phyloP scores from a whole-genome alignment of 1,140 invertebrate species.

The Scylla paramamosain region DNA sequence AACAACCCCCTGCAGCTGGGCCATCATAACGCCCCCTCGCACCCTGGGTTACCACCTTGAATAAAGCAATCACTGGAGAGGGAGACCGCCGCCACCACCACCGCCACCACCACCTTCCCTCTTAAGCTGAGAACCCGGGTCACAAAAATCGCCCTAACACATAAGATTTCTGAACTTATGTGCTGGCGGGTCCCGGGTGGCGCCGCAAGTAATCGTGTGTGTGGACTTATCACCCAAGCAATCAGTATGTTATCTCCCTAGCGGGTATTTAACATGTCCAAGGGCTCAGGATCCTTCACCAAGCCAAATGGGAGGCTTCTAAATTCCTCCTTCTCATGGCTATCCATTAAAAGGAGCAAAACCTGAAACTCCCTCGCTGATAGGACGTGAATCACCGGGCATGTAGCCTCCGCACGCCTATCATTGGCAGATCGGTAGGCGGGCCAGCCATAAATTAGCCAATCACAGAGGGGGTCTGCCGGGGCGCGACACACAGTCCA shows the following conservation, averaged over 20 bases:
- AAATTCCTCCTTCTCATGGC: constrained; percentile 54
- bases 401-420: constrained; percentile 69
- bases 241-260: neutral
- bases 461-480: constrained; percentile 74
- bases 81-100: neutral
- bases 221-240: neutral
- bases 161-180: neutral
- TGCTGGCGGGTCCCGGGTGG: neutral
- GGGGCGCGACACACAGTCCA: constrained; percentile 73
- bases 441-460: constrained; percentile 69
- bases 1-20: neutral
- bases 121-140: neutral
- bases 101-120: neutral
- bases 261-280: neutral
- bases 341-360: constrained; percentile 62
- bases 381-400: constrained; percentile 72
- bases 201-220: neutral
- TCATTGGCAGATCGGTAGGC: constrained; percentile 74
- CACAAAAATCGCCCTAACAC: neutral
- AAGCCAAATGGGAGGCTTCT: neutral
- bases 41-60: neutral
- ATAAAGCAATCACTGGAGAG: neutral
- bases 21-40: neutral
- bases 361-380: constrained; percentile 71
- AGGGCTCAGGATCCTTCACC: neutral